A percentile compares a stretch with the other conserved stretches of the same genome.
Conservation (phyloP, 2,113 vertebrate genomes). For the Toxotes chatareus region DNA sequence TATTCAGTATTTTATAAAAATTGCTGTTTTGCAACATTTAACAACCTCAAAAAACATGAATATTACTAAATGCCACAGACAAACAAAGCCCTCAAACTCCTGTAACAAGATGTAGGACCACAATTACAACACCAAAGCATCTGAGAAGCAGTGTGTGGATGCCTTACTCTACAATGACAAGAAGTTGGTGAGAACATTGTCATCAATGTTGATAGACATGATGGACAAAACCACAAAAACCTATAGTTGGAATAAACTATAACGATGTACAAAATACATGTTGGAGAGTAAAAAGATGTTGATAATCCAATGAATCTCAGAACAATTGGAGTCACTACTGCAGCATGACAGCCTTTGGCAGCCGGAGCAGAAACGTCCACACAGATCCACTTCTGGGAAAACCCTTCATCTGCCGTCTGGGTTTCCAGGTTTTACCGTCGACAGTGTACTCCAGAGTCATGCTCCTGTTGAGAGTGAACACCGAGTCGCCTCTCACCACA, state of each 20-base stretch:
- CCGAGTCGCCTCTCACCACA: constrained; percentile 84
- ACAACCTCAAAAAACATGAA: too few species aligned
- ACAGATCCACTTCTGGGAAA: constrained; percentile 90
- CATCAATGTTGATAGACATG: background rate
- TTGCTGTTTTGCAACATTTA: too few species aligned
- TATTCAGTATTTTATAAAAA: too few species aligned
- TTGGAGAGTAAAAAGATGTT: background rate
- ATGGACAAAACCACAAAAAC: background rate
- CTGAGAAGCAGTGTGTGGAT: too few species aligned
- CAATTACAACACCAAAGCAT: too few species aligned
- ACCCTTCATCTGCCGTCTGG: constrained; percentile 86
- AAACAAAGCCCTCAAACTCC: too few species aligned
- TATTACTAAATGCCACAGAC: too few species aligned
- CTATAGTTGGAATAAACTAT: background rate
- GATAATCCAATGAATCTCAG: background rate
- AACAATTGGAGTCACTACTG: background rate
- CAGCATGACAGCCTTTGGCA: constrained; percentile 68
- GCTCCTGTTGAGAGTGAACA: constrained; percentile 90
- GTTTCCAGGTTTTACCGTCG: constrained; percentile 85
- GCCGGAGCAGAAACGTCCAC: constrained; percentile 89
- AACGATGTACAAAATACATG: background rate
- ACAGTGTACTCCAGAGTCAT: constrained; percentile 86
- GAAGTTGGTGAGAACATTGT: background rate
- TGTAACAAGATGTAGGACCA: too few species aligned
- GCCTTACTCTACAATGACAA: too few species aligned